Percentiles rank a stretch among this genome's conserved stretches.
These are phyloP conservation scores for Thalassophryne amazonica DNA, from an alignment of 2,797 vertebrate genomes.

Conservation along the genomic window DNA sequence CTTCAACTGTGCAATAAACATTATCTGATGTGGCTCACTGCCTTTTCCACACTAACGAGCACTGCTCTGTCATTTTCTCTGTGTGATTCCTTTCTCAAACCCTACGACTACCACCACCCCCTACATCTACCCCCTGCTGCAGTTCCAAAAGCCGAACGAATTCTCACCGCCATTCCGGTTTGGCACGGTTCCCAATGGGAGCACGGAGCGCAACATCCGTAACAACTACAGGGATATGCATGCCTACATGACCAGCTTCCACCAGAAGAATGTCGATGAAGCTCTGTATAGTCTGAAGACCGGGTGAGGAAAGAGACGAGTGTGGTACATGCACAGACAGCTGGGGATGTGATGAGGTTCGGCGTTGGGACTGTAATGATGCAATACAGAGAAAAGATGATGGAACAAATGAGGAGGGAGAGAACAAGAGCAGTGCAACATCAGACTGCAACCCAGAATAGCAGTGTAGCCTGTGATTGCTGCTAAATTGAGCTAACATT, in stretches of 20 bases:
- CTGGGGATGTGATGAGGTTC: constrained; percentile 13
- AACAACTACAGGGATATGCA: constrained; percentile 99
- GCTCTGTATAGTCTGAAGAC: constrained; percentile 92
- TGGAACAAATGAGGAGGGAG: constrained; percentile 38
- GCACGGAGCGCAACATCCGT: constrained; percentile 98
- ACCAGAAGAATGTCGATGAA: constrained; percentile 96
- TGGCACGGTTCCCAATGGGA: constrained; percentile 97
- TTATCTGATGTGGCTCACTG: constrained; percentile 44
- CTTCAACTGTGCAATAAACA: constrained; percentile 49
- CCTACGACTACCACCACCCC: too few relatives aligned
- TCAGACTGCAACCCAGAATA: constrained; percentile 56
- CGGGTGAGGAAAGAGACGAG: constrained; percentile 82
- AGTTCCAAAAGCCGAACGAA: constrained; percentile 99
- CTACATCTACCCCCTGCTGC: constrained; percentile 34
- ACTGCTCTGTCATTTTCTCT: constrained; percentile 45
- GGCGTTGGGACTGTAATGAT: constrained; percentile 54
- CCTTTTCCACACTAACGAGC: constrained; percentile 51
- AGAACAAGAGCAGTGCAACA: constrained; percentile 27
- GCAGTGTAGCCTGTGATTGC: constrained; percentile 44
- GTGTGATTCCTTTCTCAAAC: constrained; percentile 40
- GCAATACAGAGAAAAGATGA: constrained; percentile 59
- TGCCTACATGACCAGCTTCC: constrained; percentile 98
- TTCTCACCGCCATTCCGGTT: constrained; percentile 98
- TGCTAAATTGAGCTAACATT: constrained; percentile 37
- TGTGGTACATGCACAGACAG: constrained; percentile 5